Base-by-base conservation (phyloP, 1,140 invertebrate genomes). In the Papilio glaucus region DNA sequence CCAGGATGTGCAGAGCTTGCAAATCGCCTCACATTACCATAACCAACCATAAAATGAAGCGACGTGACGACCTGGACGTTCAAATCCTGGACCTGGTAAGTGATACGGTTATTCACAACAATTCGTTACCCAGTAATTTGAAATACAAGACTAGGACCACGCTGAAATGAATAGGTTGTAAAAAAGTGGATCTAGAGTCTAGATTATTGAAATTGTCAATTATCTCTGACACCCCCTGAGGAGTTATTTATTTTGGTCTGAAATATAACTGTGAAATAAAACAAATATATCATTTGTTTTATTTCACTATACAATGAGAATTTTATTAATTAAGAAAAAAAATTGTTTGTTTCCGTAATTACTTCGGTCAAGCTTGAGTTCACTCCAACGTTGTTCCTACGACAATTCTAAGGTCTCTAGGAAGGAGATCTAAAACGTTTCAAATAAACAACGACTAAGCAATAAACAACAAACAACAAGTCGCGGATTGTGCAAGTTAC, bases 1-100 rank as follows among this genome's bases (percentile, higher is more conserved):
- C 49, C 49, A 21, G 21, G 49, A 57, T 57, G 49, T 57, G 49
- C 49, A 24, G 49, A 26, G 21, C 21, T 57, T 57, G 49, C 49
- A 24, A 57, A 26, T 21, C 24, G 49, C 49, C 21, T 24, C 49
- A 7, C 49, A 57, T 57, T 57, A 57, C 49, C 49, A 57, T 57
- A 57, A 57, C 21, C 49, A 53, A 53, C 49, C 9, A 53, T 53
- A 53, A 53, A 53, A 53, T 18, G 21, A 15, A 24, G 49, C 49
- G 21, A 53, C 21, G 49, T 53, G 49, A 53, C 49, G 49, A 24
- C 18, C 21, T 10, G 49, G 10, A 49, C 21, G 29, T 6, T 33
- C 29, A 33, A 33, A 33, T 33, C n/a, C n/a, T n/a, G n/a, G n/a
- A n/a, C n/a, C n/a, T n/a, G 49, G 18, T 53, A 53, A 53, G 12